A percentile compares a stretch with the other conserved stretches of the same genome.
These are phyloP conservation scores for Pygoscelis antarcticus DNA, from an alignment of 2,113 vertebrate genomes.

Conservation along the genomic window DNA sequence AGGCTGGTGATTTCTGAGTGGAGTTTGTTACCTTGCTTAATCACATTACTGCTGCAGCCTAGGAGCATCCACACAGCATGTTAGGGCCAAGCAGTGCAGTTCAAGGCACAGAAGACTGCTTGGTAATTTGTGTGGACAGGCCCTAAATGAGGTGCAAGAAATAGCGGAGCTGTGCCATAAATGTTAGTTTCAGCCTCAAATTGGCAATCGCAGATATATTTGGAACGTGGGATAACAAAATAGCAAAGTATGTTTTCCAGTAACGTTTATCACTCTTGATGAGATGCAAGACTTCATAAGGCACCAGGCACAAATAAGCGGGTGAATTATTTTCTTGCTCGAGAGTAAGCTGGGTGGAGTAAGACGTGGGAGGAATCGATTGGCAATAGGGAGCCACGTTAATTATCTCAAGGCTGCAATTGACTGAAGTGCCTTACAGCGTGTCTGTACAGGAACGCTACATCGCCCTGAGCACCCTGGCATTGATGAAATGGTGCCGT, in stretches of 20 bases:
- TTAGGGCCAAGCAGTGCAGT: neutral
- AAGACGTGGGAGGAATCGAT: slow-evolving; percentile 27
- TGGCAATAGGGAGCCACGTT: neutral
- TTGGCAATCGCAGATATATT: neutral
- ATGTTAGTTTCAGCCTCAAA: neutral
- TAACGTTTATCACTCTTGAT: neutral
- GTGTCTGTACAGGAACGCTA: neutral
- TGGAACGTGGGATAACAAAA: neutral
- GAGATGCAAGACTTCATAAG: neutral
- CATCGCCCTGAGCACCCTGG: neutral
- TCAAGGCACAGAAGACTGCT: neutral
- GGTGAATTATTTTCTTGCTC: neutral
- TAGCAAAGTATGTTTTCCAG: neutral
- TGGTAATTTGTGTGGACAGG: neutral
- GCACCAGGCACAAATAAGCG: neutral
- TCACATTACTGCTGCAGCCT: neutral
- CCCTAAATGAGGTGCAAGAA: neutral
- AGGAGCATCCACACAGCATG: neutral
- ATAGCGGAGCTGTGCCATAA: neutral
- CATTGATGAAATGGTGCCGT: neutral
- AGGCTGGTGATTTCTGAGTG: neutral
- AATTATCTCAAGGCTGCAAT: neutral
- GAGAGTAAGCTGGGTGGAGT: slow-evolving; percentile 30
- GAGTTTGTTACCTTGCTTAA: neutral
- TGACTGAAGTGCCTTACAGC: slow-evolving; percentile 27